A percentile compares a stretch with the other conserved stretches of the same genome.
Conservation (phyloP, 1,140 invertebrate species). For the Carcinoscorpius rotundicauda region DNA sequence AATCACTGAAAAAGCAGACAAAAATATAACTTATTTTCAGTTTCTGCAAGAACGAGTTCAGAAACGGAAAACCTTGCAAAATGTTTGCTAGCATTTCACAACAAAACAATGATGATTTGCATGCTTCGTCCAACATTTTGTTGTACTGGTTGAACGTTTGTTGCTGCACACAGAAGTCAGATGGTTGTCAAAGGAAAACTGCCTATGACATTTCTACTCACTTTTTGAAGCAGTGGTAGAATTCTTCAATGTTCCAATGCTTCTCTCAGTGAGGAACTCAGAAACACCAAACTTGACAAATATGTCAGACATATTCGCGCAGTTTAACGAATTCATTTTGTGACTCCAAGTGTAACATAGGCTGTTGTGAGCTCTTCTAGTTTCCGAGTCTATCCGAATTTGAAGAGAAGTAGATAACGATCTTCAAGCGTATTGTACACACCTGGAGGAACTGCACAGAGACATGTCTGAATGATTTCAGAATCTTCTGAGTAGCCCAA, state of each 20-base stretch:
- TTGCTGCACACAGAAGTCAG: slow-evolving; percentile 11
- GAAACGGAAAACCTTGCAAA: no score
- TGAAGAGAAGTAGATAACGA: neutral
- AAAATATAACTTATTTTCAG: no score
- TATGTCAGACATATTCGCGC: slow-evolving; percentile 19
- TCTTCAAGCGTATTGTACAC: neutral
- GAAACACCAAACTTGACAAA: slow-evolving; percentile 14
- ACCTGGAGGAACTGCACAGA: slow-evolving; percentile 11
- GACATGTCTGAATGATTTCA: slow-evolving; percentile 20
- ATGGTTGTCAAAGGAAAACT: slow-evolving; percentile 20
- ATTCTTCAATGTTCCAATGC: slow-evolving; percentile 16
- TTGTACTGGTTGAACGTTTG: slow-evolving; percentile 13
- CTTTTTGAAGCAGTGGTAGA: no score
- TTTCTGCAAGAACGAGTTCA: no score
- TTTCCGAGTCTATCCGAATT: slow-evolving; percentile 17
- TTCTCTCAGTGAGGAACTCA: slow-evolving; percentile 6
- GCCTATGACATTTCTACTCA: slow-evolving; percentile 6
- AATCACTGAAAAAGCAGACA: no score
- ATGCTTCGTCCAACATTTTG: no score
- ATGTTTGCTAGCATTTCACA: no score
- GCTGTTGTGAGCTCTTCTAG: neutral
- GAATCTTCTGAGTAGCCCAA: slow-evolving; percentile 16
- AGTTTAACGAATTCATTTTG: slow-evolving; percentile 21
- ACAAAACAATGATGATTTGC: no score
- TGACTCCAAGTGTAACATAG: slow-evolving; percentile 18